phyloP scores from a whole-genome alignment of 2,888 invertebrate species.

The Vanessa cardui region DNA sequence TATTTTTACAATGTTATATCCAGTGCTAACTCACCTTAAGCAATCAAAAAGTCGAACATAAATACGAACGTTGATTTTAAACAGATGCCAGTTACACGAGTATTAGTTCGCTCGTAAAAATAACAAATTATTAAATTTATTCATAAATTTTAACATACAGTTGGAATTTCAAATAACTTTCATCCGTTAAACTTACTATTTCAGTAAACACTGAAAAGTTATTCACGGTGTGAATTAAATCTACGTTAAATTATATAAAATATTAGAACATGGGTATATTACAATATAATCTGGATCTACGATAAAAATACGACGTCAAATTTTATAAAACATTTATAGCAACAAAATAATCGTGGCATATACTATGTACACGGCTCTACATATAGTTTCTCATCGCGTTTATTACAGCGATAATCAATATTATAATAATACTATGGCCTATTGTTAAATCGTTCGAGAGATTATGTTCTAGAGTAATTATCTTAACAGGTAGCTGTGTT shows the following conservation, averaged over 20 bases:
- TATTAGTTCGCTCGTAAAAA: slow-evolving; percentile 27
- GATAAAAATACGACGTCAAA: slow-evolving; percentile 6
- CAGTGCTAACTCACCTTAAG: too few relatives aligned
- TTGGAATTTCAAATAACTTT: slow-evolving; percentile 28
- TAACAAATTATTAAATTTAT: slow-evolving; percentile 18
- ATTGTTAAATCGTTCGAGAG: slow-evolving; percentile 49
- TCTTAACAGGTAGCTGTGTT: slow-evolving; percentile 75
- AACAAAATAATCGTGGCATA: slow-evolving; percentile 4
- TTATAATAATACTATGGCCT: slow-evolving; percentile 48
- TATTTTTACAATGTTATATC: too few relatives aligned
- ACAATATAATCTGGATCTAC: background rate
- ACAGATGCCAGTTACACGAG: slow-evolving; percentile 4
- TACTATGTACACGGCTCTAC: slow-evolving; percentile 9
- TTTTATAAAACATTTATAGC: slow-evolving; percentile 20
- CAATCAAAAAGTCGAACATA: background rate
- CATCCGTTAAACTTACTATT: slow-evolving; percentile 34
- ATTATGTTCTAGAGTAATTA: slow-evolving; percentile 64
- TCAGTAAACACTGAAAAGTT: slow-evolving; percentile 34
- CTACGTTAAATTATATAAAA: background rate
- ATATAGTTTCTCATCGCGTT: slow-evolving; percentile 18
- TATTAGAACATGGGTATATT: too few relatives aligned
- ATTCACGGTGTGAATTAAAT: slow-evolving; percentile 33
- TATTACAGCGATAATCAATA: slow-evolving; percentile 45
- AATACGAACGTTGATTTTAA: slow-evolving; percentile 8
- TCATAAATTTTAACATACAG: slow-evolving; percentile 30